Base-by-base conservation (phyloP, 1,140 invertebrate species). In the Steinernema khuongi region DNA sequence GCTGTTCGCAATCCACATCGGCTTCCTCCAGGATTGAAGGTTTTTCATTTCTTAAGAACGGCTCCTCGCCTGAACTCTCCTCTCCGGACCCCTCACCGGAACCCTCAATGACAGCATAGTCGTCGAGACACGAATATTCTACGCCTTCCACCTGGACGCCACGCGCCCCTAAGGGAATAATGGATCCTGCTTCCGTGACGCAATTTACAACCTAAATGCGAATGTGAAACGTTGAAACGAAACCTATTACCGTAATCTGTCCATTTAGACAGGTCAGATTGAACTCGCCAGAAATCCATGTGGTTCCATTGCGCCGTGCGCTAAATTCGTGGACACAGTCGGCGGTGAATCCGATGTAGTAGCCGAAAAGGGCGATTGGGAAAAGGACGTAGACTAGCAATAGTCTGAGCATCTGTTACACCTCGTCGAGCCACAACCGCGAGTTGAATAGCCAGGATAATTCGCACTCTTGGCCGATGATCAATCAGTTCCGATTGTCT, bases 141-240 rank as follows among this genome's bases (percentile, higher is more conserved):
- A 67, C 22, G 28, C 78, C 78, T 68, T 79, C 32, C 31, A 77
- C 79, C 2, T 43, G n/a, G 31, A 82, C 79, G 19, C n/a, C 32
- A 17, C 66, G 41, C 11, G 79, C 79, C 17, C 80, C 79, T 30
- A 79, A 72, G 4, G 74, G 66, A 31, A 79, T 66, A 4, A 18
- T 18, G 31, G 72, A 73, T 28, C 79, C 79, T 26, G 31, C 7
- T 1, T n/a, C 50, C 1, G 80, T 79, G 0, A 79, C 31, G 50
- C 79, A 79, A 67, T 79, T 79, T 4, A 78, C 28, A 18, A 79
- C 78, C 79, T 79, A 66, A 70, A 28, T 7, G 7, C 26, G n/a
- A 18, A 11, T 32, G 26, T 31, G 32, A 36, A 72, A 73, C 31
- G n/a, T 73, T 32, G 26, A 31, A 7, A 73, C 71, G n/a, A 71